A percentile compares a stretch with the other conserved stretches of the same genome.
phyloP scores from a whole-genome alignment of 35 echinoderm and acorn worm species.

The Strongylocentrotus purpuratus region DNA sequence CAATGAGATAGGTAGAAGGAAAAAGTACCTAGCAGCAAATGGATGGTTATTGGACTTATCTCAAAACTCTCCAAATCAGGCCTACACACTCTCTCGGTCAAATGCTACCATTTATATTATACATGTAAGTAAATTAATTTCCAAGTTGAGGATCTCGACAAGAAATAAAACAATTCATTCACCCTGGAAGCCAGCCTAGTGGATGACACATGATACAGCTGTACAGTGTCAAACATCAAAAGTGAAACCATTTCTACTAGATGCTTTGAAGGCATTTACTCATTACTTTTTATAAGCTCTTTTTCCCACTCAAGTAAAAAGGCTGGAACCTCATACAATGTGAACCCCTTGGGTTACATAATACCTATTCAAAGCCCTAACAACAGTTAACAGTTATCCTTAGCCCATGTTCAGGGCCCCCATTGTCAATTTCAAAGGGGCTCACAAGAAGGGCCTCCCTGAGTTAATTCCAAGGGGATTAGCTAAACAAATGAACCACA shows the following conservation, averaged over 20 bases:
- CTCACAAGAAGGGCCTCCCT: neutral
- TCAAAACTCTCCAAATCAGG: too few relatives aligned
- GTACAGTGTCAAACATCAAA: neutral
- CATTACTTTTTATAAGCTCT: neutral
- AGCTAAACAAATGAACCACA: conserved; percentile 24
- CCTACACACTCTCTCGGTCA: too few relatives aligned
- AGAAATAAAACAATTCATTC: neutral
- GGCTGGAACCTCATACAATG: neutral
- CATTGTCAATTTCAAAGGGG: conserved; percentile 38
- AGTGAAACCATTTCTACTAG: neutral
- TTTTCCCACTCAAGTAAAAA: neutral
- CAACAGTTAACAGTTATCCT: conserved; percentile 41
- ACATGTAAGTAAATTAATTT: neutral
- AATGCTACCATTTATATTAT: too few relatives aligned
- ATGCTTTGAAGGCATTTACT: neutral
- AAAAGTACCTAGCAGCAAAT: too few relatives aligned
- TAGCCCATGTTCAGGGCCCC: neutral
- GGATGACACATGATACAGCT: neutral
- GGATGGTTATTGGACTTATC: too few relatives aligned
- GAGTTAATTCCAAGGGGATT: conserved; percentile 27
- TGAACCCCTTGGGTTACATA: conserved; percentile 31
- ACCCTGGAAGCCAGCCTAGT: neutral
- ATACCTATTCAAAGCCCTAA: neutral
- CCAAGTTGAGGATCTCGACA: neutral
- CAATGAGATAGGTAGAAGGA: too few relatives aligned